phyloP scores from a whole-genome alignment of 2,888 invertebrate genomes.

The Dexiosoma caninum region DNA sequence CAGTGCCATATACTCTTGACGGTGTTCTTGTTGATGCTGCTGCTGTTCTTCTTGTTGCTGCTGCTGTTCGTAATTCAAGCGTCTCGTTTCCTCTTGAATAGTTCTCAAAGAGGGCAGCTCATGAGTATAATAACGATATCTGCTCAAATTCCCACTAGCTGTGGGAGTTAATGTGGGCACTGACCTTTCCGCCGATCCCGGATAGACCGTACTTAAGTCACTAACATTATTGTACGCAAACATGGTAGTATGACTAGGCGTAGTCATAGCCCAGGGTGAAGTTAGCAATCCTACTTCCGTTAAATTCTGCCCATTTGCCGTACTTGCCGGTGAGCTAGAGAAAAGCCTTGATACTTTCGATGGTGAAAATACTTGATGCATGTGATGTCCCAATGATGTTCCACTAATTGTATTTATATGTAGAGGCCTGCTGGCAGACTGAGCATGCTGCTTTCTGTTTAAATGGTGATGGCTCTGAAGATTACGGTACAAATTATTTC shows the following conservation, averaged over 20 bases:
- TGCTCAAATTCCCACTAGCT: constrained; percentile 79
- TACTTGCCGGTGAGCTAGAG: constrained; percentile 84
- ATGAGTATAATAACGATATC: constrained; percentile 82
- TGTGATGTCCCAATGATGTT: constrained; percentile 62
- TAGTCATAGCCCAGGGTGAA: constrained; percentile 83
- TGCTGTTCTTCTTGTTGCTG: constrained; percentile 67
- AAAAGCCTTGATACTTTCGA: constrained; percentile 80
- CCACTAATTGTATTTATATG: constrained; percentile 77
- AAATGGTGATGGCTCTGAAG: constrained; percentile 60
- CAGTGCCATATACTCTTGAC: constrained; percentile 80
- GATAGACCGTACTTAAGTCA: constrained; percentile 91
- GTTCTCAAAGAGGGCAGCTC: constrained; percentile 85
- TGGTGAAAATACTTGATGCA: constrained; percentile 70
- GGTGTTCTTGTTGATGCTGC: constrained; percentile 59
- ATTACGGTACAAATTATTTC: constrained; percentile 71
- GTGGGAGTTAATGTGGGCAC: constrained; percentile 84
- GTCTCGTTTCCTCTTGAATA: constrained; percentile 84
- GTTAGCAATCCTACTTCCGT: constrained; percentile 75
- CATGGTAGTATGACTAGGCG: constrained; percentile 69
- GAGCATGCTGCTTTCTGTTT: constrained; percentile 62
- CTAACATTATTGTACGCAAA: constrained; percentile 82
- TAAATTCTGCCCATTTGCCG: constrained; percentile 66
- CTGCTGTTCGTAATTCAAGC: constrained; percentile 75
- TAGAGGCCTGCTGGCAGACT: constrained; percentile 75
- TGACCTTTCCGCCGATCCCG: constrained; percentile 88